Evolutionary conservation across 2,888 invertebrate species (phyloP), one percentile per base, ranked within the genome.

Genomic region (Agrenia bidenticulata): DNA sequence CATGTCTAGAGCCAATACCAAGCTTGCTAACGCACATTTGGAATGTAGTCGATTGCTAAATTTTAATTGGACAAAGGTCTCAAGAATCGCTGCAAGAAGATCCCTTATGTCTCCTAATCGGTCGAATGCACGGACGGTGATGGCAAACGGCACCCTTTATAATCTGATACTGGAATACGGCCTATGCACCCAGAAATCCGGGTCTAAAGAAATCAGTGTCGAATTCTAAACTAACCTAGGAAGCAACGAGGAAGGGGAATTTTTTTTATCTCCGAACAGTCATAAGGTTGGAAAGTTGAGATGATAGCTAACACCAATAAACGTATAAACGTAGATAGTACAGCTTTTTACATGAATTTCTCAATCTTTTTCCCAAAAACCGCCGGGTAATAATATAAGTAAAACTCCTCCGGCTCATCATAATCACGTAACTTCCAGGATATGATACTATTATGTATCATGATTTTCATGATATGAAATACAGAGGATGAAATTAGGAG

Each of bases 21-120:
- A 45, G 15, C 45, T 45, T n/a, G 5, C 5, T 11, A 15, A 17
- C n/a, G 15, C 45, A n/a, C n/a, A n/a, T 32, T 45, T 5, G 5
- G 23, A 17, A 24, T 51, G 51, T 23, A 23, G 51, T 19, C 51
- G 51, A 51, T 51, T 51, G 13, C 51, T 24, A 51, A 51, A 23
- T 32, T 32, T 32, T 32, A 32, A 32, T 51, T 51, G 51, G 51
- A 24, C 13, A 4, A 49, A 9, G 7, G 17, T 19, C 49, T 49
- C 17, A 15, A 39, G 15, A 39, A 39, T 39, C 45, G 5, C n/a
- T 19, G n/a, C 9, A 45, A 45, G 45, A 45, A 45, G 45, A 19
- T 45, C 19, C 19, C 45, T 15, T 5, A 5, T 45, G 45, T 45
- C 45, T 45, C n/a, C 45, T 45, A 15, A 45, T 45, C 32, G 45